A percentile compares a stretch with the other conserved stretches of the same genome.
Conservation (phyloP, 2,888 invertebrate genomes). For the Apamea anceps region DNA sequence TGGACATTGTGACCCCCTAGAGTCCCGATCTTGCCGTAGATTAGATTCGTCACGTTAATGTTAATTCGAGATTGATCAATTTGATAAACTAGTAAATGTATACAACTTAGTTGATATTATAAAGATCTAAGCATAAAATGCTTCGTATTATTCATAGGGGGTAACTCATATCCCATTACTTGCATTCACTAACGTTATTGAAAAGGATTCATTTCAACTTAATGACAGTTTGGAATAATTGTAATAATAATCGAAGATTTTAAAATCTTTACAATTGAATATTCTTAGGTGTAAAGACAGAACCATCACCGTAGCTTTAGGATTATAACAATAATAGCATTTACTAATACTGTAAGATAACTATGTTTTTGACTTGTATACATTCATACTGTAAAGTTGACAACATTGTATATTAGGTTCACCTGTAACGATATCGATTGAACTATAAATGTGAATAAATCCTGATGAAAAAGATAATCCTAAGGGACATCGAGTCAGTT, state of each 20-base stretch:
- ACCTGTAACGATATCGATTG: conserved; percentile 86
- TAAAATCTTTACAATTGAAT: conserved; percentile 78
- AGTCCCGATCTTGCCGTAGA: conserved; percentile 84
- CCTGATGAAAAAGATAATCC: conserved; percentile 83
- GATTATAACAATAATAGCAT: conserved; percentile 88
- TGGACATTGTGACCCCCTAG: conserved; percentile 85
- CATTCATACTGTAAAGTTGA: conserved; percentile 88
- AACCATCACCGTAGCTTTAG: conserved; percentile 89
- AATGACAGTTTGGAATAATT: conserved; percentile 72
- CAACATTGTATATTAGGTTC: conserved; percentile 87
- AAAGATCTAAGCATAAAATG: conserved; percentile 85
- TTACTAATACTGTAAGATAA: conserved; percentile 87
- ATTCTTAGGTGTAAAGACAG: conserved; percentile 81
- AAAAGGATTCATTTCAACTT: conserved; percentile 74
- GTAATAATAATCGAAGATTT: conserved; percentile 75
- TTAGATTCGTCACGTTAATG: conserved; percentile 86
- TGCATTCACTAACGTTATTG: conserved; percentile 71
- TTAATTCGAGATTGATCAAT: conserved; percentile 86
- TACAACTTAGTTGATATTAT: conserved; percentile 85
- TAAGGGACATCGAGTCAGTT: conserved; percentile 84
- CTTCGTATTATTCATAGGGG: conserved; percentile 83
- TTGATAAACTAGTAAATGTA: conserved; percentile 85
- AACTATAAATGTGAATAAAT: conserved; percentile 90
- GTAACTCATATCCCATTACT: conserved; percentile 79
- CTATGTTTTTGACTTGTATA: conserved; percentile 90